Percentiles rank a stretch among this genome's conserved stretches.
Conservation (phyloP, 2,113 vertebrate genomes). For the Gorsachius goisagi region DNA sequence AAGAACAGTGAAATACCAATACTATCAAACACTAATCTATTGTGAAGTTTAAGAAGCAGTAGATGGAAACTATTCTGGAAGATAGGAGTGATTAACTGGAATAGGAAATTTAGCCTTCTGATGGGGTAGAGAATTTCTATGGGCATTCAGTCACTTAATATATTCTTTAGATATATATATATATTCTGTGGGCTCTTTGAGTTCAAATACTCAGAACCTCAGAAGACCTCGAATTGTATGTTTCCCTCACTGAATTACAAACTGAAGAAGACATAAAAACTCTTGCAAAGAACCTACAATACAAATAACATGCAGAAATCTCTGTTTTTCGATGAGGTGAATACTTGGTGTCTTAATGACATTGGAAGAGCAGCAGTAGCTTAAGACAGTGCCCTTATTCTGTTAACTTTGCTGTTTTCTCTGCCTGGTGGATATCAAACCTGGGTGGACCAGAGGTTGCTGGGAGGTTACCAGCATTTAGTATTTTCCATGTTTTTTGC, state of each 20-base stretch:
- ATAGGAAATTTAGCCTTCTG: background rate
- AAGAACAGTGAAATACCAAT: background rate
- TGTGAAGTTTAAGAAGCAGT: background rate
- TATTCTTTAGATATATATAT: background rate
- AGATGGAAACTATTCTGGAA: background rate
- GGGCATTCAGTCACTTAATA: background rate
- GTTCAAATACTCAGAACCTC: background rate
- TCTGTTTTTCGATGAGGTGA: background rate
- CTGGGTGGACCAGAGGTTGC: background rate
- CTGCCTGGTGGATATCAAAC: background rate
- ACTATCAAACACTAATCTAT: background rate
- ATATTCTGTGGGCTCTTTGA: background rate
- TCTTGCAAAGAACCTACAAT: background rate
- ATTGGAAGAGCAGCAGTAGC: background rate
- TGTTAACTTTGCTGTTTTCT: background rate
- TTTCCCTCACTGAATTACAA: background rate
- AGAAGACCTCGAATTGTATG: background rate
- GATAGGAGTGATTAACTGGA: background rate
- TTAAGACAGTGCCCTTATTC: background rate
- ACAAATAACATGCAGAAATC: background rate
- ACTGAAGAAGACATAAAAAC: background rate
- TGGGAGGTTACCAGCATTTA: background rate
- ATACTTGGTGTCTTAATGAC: background rate
- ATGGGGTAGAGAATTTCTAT: background rate
- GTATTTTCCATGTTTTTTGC: background rate